Percentiles rank a stretch among this genome's conserved stretches.
Evolutionary conservation across 1,140 invertebrate species (phyloP).

Genomic region (Gyrodactylus bullatarudis): DNA sequence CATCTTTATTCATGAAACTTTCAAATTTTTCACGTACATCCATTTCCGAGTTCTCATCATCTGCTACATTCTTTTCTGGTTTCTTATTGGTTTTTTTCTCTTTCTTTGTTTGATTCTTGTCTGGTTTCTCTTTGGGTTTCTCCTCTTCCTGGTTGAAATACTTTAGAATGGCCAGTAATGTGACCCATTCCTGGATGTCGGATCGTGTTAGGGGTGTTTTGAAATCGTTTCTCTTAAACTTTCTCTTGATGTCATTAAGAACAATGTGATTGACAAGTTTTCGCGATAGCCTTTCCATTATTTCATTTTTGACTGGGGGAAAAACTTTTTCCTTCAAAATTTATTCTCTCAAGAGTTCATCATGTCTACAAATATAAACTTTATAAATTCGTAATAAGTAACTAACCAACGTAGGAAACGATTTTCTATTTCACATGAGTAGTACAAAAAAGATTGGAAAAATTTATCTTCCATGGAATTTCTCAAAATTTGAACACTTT

Average conservation of each 20-base stretch:
- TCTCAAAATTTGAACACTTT: too few relatives aligned
- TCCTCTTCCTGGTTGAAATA: background rate
- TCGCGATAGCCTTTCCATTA: background rate
- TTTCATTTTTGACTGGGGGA: too few relatives aligned
- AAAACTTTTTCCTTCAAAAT: too few relatives aligned
- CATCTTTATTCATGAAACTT: background rate
- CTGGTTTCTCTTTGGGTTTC: background rate
- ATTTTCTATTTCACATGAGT: too few relatives aligned
- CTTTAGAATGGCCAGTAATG: background rate
- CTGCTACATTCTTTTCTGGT: background rate
- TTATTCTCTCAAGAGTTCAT: too few relatives aligned
- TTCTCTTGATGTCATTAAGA: background rate
- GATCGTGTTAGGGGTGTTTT: background rate
- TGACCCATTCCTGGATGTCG: background rate
- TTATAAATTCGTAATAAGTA: too few relatives aligned
- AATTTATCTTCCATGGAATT: too few relatives aligned
- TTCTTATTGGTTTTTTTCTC: background rate
- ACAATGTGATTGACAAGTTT: background rate
- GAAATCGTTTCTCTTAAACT: background rate
- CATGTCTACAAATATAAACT: too few relatives aligned
- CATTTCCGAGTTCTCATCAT: background rate
- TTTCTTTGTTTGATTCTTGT: background rate
- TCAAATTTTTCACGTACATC: background rate
- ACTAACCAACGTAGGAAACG: too few relatives aligned
- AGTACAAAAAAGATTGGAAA: too few relatives aligned